Evolutionary conservation across 2,113 vertebrate genomes (phyloP), one percentile per base, ranked within the genome.

Genomic region (Actinemys pallida): DNA sequence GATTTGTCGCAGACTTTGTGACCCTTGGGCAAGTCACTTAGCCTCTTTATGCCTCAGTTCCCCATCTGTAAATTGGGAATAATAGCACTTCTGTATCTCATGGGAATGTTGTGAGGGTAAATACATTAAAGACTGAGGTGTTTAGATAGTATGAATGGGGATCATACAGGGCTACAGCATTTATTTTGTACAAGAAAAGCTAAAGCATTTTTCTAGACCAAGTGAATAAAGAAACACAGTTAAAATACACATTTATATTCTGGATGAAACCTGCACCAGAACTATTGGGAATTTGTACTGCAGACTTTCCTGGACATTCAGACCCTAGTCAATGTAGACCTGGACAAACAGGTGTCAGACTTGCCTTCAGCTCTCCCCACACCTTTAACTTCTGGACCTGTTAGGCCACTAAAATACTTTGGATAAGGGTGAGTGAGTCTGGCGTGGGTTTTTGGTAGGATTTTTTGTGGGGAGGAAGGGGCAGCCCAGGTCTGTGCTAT

Each of bases 71-170:
- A 52, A 53, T 88, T 93, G 20, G 22, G 20, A 11, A 42, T 76
- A 76, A 45, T 25, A 76, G 69, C 31, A n/a, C 62, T 65, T 76
- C 22, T 27, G 11, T 27, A 2, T 7, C 35, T 47, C 4, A 29
- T 0, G 17, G 19, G 14, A 75, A 50, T 87, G 56, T 4, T 76
- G 52, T 78, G 47, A 69, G 27, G 10, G 45, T 10, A 94, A 89
- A 78, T 81, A 54, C 5, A 31, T 3, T 2, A 3, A 27, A 87
- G 45, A 29, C 29, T 72, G 39, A 85, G 54, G 24, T 84, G 54
- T 72, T 62, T 4, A 6, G 7, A 42, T 89, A 8, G 16, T 8
- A 65, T 0, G 54, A 17, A 6, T 84, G 35, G 6, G 5, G 69
- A 2, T 83, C 57, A 59, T 31, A 27, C 12, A 14, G 29, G 56